phyloP scores from a whole-genome alignment of 92 coral and sea anemone genomes.

The Zoanthus sociatus region DNA sequence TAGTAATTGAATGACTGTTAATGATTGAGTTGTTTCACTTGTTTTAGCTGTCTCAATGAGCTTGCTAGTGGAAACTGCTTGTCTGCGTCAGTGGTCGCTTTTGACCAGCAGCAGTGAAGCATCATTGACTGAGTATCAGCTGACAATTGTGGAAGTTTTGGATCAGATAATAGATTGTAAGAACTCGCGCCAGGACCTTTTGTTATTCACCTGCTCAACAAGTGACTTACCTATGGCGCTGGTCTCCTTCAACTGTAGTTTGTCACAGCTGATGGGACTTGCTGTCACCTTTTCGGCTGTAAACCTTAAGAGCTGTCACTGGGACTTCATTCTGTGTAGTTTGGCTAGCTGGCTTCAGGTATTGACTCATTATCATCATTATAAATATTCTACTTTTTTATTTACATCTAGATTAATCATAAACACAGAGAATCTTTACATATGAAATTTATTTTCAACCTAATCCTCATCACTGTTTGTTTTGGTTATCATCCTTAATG shows the following conservation, averaged over 20 bases:
- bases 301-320: conserved; percentile 64
- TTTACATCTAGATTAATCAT: too few relatives aligned
- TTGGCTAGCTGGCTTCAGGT: conserved; percentile 98
- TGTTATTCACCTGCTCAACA: conserved; percentile 68
- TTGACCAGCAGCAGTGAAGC: conserved; percentile 70
- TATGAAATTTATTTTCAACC: too few relatives aligned
- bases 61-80: conserved; percentile 60
- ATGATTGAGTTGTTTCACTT: neutral
- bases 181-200: conserved; percentile 59
- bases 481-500: too few relatives aligned
- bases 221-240: conserved; percentile 43
- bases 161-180: conserved; percentile 79
- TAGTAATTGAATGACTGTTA: too few relatives aligned
- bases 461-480: too few relatives aligned
- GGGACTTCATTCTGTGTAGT: conserved; percentile 94
- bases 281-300: conserved; percentile 63
- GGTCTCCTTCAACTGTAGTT: conserved; percentile 74
- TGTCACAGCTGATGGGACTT: conserved; percentile 68
- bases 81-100: conserved; percentile 79
- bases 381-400: neutral
- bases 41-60: conserved; percentile 61
- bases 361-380: neutral
- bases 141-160: conserved; percentile 76
- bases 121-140: conserved; percentile 80
- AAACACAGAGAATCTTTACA: too few relatives aligned